Conservation (phyloP, 2,888 invertebrate species). For the Microplitis deprimator region DNA sequence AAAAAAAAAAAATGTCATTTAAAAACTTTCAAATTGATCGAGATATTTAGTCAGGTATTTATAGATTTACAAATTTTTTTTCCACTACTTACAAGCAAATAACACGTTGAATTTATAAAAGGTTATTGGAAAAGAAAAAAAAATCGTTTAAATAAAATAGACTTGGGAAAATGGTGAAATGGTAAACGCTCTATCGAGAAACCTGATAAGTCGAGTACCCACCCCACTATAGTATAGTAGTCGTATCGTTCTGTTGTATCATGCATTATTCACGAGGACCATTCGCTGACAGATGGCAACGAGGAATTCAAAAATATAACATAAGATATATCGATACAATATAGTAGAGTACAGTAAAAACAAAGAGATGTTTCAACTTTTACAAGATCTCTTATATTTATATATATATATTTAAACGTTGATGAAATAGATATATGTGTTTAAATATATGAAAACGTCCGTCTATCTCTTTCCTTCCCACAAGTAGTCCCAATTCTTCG, state of each 20-base stretch:
- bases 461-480: not conserved
- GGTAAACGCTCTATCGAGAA: constrained; percentile 45
- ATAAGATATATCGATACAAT: not conserved
- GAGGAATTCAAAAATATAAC: constrained; percentile 19
- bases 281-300: constrained; percentile 30
- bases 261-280: constrained; percentile 39
- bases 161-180: constrained; percentile 26
- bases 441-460: constrained; percentile 17
- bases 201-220: constrained; percentile 40
- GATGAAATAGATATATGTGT: not conserved
- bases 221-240: not conserved
- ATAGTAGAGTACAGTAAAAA: not conserved
- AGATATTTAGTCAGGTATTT: too few relatives aligned
- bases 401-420: not conserved
- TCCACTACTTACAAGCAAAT: not conserved
- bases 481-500: constrained; percentile 13
- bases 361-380: not conserved
- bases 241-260: constrained; percentile 17
- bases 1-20: too few relatives aligned
- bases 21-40: too few relatives aligned
- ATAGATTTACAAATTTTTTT: too few relatives aligned
- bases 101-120: constrained; percentile 18
- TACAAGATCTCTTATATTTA: not conserved
- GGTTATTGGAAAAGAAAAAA: constrained; percentile 36
- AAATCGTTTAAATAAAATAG: constrained; percentile 10